A percentile compares a stretch with the other conserved stretches of the same genome.
Evolutionary conservation across 2,888 invertebrate genomes (phyloP).

Genomic region (Falcaria lacertinaria): DNA sequence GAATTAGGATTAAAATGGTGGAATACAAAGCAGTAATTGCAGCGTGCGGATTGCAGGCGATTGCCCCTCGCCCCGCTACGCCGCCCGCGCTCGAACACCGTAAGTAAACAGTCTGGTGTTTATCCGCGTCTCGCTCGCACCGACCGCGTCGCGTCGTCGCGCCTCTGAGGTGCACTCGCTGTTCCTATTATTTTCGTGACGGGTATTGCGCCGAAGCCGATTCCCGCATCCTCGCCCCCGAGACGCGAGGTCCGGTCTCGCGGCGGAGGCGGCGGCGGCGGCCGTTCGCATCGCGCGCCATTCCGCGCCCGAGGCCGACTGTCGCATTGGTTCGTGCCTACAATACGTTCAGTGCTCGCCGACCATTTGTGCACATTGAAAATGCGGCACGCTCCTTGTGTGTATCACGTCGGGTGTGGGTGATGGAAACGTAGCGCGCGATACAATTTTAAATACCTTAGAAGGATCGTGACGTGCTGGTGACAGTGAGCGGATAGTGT

Average conservation of each 20-base stretch:
- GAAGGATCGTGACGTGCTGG: constrained; percentile 54
- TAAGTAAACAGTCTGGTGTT: constrained; percentile 80
- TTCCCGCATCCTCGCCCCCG: constrained; percentile 79
- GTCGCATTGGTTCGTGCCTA: constrained; percentile 70
- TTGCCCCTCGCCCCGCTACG: constrained; percentile 60
- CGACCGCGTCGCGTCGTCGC: constrained; percentile 76
- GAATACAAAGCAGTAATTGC: constrained; percentile 73
- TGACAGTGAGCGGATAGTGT: constrained; percentile 69
- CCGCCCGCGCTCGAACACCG: constrained; percentile 72
- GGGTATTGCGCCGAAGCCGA: constrained; percentile 80
- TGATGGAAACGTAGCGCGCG: constrained; percentile 20
- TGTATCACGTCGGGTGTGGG: constrained; percentile 51
- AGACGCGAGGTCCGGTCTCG: constrained; percentile 78
- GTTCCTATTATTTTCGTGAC: constrained; percentile 80
- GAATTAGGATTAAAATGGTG: constrained; percentile 62
- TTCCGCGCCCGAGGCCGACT: constrained; percentile 74
- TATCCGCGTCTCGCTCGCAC: constrained; percentile 79
- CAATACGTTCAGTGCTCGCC: constrained; percentile 53
- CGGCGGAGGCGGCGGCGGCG: constrained; percentile 74
- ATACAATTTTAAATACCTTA: constrained; percentile 33
- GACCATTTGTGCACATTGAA: constrained; percentile 57
- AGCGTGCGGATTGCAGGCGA: constrained; percentile 77
- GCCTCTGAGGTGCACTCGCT: constrained; percentile 79
- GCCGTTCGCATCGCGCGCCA: constrained; percentile 75
- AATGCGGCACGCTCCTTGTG: constrained; percentile 62